Base-by-base conservation (phyloP, 2,113 vertebrate species). In the Cisticola juncidis region DNA sequence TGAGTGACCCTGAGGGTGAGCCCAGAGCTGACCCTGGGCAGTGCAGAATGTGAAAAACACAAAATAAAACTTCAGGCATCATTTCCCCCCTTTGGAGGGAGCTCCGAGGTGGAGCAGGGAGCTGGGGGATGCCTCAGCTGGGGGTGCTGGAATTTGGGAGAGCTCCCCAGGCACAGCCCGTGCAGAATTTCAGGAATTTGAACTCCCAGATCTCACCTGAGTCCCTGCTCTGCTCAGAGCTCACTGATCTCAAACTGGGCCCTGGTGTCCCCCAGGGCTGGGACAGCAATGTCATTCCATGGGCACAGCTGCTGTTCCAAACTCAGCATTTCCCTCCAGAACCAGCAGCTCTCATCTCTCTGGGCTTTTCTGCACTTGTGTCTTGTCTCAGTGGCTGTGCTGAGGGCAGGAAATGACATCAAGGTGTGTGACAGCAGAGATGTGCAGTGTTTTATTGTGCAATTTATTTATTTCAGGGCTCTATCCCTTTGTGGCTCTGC, bases 261-360 rank as follows among this genome's bases (percentile, higher is more conserved):
- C 47, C 35, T 28, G 70, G 31, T 24, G 33, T n/a, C 66, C 3
- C 2, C 6, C 33, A 16, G 36, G 68, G 28, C 29, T 4, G 28
- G 44, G 14, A 2, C n/a, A 33, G 48, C 51, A 20, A 11, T 3
- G 21, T 21, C 33, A 18, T 5, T 11, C 61, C 47, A 6, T 13
- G 3, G 23, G 16, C 69, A 56, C 24, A 5, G 23, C 35, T 72
- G 38, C 72, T 60, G 31, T 47, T 48, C 54, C 66, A 28, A 47
- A 64, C 31, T 0, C 1, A 7, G 2, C 14, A 0, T 42, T 33
- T 47, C 42, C 42, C 25, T 44, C 9, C 25, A 23, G 1, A 35
- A 4, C 8, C 64, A 51, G 28, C 58, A n/a, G 4, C 51, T 48
- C 42, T 5, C 2, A 54, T 36, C 4, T 25, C 62, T 40, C 31